Percentiles rank a stretch among this genome's conserved stretches.
Evolutionary conservation across 2,888 invertebrate genomes (phyloP).

Genomic region (Erebia epiphron): DNA sequence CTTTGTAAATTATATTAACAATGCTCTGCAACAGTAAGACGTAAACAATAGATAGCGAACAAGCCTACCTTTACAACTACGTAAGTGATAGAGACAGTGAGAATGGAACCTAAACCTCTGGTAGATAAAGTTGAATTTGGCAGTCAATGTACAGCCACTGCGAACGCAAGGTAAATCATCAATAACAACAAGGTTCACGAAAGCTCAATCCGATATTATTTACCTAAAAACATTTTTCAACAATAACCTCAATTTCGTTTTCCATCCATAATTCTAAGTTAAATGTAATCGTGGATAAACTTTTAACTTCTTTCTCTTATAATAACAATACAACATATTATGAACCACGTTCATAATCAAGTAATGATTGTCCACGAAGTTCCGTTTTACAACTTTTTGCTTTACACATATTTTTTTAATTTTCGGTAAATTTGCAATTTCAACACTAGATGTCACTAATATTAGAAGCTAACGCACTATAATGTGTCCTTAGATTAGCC

Average conservation of each 20-base stretch:
- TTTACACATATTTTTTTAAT: constrained; percentile 50
- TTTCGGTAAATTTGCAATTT: constrained; percentile 70
- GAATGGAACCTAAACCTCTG: constrained; percentile 40
- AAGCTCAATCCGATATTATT: constrained; percentile 80
- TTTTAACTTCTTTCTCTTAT: constrained; percentile 70
- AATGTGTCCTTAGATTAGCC: constrained; percentile 58
- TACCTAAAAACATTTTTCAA: constrained; percentile 81
- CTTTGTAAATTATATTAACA: constrained; percentile 71
- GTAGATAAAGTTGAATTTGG: constrained; percentile 39
- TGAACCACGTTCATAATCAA: constrained; percentile 68
- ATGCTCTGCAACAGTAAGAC: constrained; percentile 66
- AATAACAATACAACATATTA: constrained; percentile 78
- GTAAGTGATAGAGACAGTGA: constrained; percentile 46
- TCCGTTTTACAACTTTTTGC: constrained; percentile 48
- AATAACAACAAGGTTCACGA: constrained; percentile 74
- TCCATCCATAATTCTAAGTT: constrained; percentile 73
- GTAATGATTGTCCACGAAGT: constrained; percentile 51
- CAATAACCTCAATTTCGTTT: constrained; percentile 77
- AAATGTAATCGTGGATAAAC: constrained; percentile 77
- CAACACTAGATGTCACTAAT: constrained; percentile 82
- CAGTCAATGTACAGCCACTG: constrained; percentile 48
- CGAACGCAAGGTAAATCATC: constrained; percentile 58
- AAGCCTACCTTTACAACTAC: constrained; percentile 67
- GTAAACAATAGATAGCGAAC: constrained; percentile 59
- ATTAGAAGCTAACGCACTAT: constrained; percentile 76